Percentiles rank a stretch among this genome's conserved stretches.
Evolutionary conservation across 1,140 invertebrate species (phyloP).

Genomic region (Notospermus geniculatus): DNA sequence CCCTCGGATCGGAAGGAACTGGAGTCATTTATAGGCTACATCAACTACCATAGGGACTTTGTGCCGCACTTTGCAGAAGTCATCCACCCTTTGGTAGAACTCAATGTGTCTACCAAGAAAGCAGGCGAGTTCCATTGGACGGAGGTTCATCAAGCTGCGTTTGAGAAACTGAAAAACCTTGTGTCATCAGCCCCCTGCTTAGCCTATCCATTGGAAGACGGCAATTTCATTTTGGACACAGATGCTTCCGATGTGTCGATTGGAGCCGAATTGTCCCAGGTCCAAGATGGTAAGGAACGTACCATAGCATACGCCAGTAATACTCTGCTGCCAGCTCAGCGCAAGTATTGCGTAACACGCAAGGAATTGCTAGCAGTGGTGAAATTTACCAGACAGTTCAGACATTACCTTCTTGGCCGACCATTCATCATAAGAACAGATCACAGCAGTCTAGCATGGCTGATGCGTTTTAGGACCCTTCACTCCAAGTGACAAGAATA

Average conservation of each 20-base stretch:
- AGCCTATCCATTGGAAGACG: constrained; percentile 14
- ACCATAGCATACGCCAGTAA: constrained; percentile 32
- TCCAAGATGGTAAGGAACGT: constrained; percentile 16
- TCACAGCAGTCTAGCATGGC: not conserved
- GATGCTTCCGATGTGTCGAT: constrained; percentile 4
- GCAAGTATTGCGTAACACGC: not conserved
- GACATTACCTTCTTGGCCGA: not conserved
- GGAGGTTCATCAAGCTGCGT: constrained; percentile 13
- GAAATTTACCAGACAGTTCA: not conserved
- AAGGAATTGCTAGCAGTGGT: not conserved
- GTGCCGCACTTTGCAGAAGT: constrained; percentile 23
- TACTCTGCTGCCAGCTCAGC: constrained; percentile 16
- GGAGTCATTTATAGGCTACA: constrained; percentile 32
- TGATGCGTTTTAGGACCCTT: no score
- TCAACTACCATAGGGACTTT: constrained; percentile 21
- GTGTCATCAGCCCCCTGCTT: constrained; percentile 19
- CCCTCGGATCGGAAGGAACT: constrained; percentile 32
- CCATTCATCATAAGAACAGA: not conserved
- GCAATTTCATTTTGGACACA: constrained; percentile 6
- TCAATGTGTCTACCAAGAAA: constrained; percentile 17
- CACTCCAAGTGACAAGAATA: no score
- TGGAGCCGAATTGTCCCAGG: not conserved
- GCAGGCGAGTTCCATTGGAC: constrained; percentile 22
- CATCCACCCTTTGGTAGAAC: constrained; percentile 17
- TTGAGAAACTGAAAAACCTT: constrained; percentile 17